Evolutionary conservation across 2,797 vertebrate species (phyloP).

Genomic region (Tachyglossus aculeatus): DNA sequence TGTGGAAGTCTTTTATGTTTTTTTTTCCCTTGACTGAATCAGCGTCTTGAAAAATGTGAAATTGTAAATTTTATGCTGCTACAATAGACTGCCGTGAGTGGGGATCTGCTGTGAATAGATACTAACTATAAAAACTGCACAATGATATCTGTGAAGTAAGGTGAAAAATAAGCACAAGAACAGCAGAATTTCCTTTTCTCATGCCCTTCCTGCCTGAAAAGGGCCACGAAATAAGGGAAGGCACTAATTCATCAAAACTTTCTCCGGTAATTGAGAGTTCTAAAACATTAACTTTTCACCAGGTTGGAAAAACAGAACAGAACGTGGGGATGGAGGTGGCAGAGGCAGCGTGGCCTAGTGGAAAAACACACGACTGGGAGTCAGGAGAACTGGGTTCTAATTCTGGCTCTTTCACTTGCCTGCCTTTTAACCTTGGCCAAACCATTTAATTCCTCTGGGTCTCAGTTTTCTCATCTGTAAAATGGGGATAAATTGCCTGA

Average conservation of each 20-base stretch:
- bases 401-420: too few species aligned
- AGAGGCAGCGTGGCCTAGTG: too few species aligned
- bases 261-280: too few species aligned
- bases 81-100: not conserved
- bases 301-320: not conserved
- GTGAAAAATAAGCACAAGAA: not conserved
- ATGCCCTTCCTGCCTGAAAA: not conserved
- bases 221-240: not conserved
- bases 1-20: not conserved
- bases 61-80: not conserved
- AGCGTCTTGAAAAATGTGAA: not conserved
- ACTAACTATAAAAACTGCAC: not conserved
- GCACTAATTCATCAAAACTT: too few species aligned
- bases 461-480: too few species aligned
- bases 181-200: not conserved
- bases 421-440: too few species aligned
- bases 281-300: not conserved
- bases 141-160: slow-evolving; percentile 5
- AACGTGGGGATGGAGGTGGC: too few species aligned
- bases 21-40: not conserved
- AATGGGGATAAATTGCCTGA: too few species aligned
- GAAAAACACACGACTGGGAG: too few species aligned
- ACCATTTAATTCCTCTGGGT: too few species aligned
- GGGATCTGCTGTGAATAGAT: not conserved
- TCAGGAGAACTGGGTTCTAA: too few species aligned